phyloP scores from a whole-genome alignment of 1,140 invertebrate genomes.

The Lepidotrigona ventralis region DNA sequence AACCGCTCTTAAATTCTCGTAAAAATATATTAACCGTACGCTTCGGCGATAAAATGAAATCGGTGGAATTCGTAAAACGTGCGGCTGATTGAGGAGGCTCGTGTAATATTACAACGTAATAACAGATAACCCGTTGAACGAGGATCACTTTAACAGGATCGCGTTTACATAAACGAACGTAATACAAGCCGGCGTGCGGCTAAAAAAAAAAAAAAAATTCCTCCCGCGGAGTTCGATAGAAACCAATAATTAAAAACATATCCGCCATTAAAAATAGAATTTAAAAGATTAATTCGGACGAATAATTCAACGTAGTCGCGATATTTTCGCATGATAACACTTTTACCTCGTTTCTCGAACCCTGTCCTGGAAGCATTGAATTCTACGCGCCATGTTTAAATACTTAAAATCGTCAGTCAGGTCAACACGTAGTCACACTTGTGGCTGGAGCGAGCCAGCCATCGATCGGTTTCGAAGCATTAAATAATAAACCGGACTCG shows the following conservation, averaged over 20 bases:
- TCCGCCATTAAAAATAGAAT: neutral
- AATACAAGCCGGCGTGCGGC: neutral
- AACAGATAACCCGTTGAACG: neutral
- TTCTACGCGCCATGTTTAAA: neutral
- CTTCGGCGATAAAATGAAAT: neutral
- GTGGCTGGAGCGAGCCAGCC: too few species aligned
- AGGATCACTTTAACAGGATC: neutral
- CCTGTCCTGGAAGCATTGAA: neutral
- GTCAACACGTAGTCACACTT: neutral
- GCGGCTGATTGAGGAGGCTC: neutral
- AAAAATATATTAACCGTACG: too few species aligned
- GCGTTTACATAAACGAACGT: neutral
- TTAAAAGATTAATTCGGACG: neutral
- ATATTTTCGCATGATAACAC: neutral
- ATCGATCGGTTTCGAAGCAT: slow-evolving; percentile 14
- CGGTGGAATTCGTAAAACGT: neutral
- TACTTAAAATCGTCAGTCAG: neutral
- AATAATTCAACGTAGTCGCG: slow-evolving; percentile 3
- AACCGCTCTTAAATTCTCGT: too few species aligned
- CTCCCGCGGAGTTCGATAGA: neutral
- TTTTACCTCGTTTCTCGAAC: neutral
- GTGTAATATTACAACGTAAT: neutral
- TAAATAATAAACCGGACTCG: neutral
- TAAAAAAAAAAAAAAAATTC: slow-evolving; percentile 11
- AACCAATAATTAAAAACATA: slow-evolving; percentile 16